Evolutionary conservation across 2,888 invertebrate genomes (phyloP), one percentile per base, ranked within the genome.

Genomic region (Spicauda simplicius): DNA sequence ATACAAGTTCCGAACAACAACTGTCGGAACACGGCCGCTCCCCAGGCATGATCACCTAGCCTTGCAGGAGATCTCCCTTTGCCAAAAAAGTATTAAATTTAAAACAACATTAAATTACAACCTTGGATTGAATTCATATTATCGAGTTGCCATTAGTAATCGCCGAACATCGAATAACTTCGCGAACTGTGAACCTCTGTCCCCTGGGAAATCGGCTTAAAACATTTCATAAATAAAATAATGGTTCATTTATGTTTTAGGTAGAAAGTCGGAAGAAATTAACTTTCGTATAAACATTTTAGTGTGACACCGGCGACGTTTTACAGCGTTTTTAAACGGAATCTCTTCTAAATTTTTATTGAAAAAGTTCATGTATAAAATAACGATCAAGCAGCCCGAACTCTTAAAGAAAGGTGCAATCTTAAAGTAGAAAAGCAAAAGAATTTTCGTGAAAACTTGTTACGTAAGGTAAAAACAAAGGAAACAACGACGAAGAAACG

Each of bases 341-440:
- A 70, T 70, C 68, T 70, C 63, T 69, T 68, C 68, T 70, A 65
- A 59, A 65, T 71, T 73, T 71, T 72, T 73, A 75, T 75, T 75
- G 73, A 71, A 74, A 75, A 75, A 75, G 74, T 75, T 75, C 54
- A 65, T 58, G 54, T 64, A 65, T 72, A 69, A 71, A 71, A 71
- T 71, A 68, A 62, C 50, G 68, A 68, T 71, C 65, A 50, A 57
- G 18, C 48, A 19, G 62, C 33, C 19, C 4, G 48, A 8, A 48
- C n/a, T 54, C 50, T 58, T 59, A 53, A 53, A 37, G 53, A 54
- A 48, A 60, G 30, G 59, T 59, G 58, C 50, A 59, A 48, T 41
- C 25, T 65, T 55, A 16, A 59, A 30, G 19, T 54, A 52, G 33
- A 48, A n/a, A 60, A 60, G 18, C 30, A 48, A 48, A 48, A 14